Evolutionary conservation across 2,797 vertebrate genomes (phyloP).

Genomic region (Melanotaenia boesemani): DNA sequence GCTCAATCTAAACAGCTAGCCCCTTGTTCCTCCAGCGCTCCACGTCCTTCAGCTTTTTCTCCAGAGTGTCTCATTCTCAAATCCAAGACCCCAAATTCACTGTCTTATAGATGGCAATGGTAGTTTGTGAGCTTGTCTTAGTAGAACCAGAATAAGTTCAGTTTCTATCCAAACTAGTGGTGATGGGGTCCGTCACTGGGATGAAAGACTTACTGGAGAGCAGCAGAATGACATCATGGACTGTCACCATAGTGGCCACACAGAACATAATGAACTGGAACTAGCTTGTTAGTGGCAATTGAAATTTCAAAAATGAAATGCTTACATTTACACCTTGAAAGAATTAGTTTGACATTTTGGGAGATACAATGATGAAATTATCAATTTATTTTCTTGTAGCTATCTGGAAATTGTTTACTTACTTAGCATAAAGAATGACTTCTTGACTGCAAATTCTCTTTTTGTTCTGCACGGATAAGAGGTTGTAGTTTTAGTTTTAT

Average conservation of each 20-base stretch:
- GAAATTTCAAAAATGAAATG: conserved; percentile 18
- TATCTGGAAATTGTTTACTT: neutral
- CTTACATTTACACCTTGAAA: conserved; percentile 6
- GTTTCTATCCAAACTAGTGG: neutral
- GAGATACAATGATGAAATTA: neutral
- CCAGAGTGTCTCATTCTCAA: neutral
- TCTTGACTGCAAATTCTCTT: conserved; percentile 1
- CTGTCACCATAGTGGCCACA: neutral
- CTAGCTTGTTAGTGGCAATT: conserved; percentile 9
- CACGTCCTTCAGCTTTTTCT: neutral
- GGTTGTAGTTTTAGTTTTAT: neutral
- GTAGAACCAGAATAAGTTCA: neutral
- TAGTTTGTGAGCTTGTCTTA: neutral
- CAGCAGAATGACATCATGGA: neutral
- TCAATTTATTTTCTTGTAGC: neutral
- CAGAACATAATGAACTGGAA: neutral
- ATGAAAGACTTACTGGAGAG: neutral
- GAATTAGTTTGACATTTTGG: conserved; percentile 34
- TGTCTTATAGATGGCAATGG: neutral
- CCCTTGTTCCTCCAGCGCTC: neutral
- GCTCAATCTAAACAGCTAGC: conserved; percentile 5
- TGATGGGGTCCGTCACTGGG: neutral
- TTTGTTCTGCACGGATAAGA: neutral
- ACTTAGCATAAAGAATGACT: conserved; percentile 22
- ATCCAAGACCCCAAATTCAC: neutral